These are phyloP conservation scores for Zaprionus obscuricornis DNA, from an alignment of 2,888 invertebrate genomes.

Conservation along the genomic window DNA sequence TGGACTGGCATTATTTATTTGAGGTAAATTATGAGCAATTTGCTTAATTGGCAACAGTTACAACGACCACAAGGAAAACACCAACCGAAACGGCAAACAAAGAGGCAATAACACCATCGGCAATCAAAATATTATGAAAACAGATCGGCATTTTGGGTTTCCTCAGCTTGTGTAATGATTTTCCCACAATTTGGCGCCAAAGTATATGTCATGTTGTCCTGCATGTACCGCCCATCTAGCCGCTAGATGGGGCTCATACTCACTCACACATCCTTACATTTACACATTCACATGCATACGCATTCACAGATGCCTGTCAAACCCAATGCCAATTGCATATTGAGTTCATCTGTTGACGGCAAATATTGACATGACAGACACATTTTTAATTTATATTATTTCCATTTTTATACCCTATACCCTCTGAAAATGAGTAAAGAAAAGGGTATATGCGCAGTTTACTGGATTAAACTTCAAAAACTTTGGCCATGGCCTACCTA, in stretches of 20 bases:
- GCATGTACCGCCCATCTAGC: constrained; percentile 14
- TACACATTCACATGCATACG: constrained; percentile 5
- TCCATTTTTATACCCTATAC: constrained; percentile 64
- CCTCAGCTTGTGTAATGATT: constrained; percentile 71
- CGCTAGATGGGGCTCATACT: constrained; percentile 26
- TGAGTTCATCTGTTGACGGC: constrained; percentile 79
- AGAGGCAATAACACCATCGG: constrained; percentile 4
- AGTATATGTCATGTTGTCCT: constrained; percentile 56
- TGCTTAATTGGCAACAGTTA: constrained; percentile 47
- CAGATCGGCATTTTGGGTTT: constrained; percentile 38
- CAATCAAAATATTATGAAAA: constrained; percentile 25
- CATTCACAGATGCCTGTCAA: constrained; percentile 48
- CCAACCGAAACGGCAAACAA: constrained; percentile 12
- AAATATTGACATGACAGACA: constrained; percentile 81
- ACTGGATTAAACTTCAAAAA: too few species aligned
- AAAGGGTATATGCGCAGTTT: too few species aligned
- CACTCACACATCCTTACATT: neutral
- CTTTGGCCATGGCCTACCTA: too few species aligned
- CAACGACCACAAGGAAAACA: constrained; percentile 12
- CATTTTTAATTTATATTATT: constrained; percentile 79
- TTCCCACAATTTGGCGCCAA: constrained; percentile 78
- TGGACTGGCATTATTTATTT: constrained; percentile 71
- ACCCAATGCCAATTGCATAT: constrained; percentile 75
- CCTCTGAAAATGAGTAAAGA: too few species aligned
- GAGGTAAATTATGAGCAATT: constrained; percentile 69